Evolutionary conservation across 2,797 vertebrate genomes (phyloP), one percentile per base, ranked within the genome.

Genomic region (Catharus ustulatus): DNA sequence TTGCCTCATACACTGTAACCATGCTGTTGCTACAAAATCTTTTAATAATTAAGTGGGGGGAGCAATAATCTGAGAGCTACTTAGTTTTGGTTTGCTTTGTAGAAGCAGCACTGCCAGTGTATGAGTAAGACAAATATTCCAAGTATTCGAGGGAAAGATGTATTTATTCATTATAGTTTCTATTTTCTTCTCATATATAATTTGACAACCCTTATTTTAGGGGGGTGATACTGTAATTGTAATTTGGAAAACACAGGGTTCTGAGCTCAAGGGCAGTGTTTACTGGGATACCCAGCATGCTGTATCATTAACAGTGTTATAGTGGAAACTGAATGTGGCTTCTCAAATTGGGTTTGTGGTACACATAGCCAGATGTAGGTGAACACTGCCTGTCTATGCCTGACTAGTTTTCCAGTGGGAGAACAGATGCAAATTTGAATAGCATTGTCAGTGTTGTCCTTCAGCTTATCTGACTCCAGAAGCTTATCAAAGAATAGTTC

Each of bases 141-240:
- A 45, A 79, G 67, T 23, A 90, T 79, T 88, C 29, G 52, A 67
- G 59, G 55, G 36, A 15, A 72, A 68, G 58, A 75, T n/a, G 18
- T 61, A 88, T 96, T 96, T 94, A 86, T 90, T 94, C 90, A 57
- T 91, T 89, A 76, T 21, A 79, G 77, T 84, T 96, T 91, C 91
- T 88, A 84, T 94, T 96, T 96, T 84, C 83, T 94, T 83, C 87
- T 90, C 42, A 2, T 80, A 48, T 85, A 63, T 93, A 94, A 94
- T 95, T 94, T 94, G 94, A 91, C 95, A 96, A 81, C 85, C 90
- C 74, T 87, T 94, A 89, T 90, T 96, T 96, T 90, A 78, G 77
- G 88, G 62, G 40, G 94, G 40, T 0, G 5, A 89, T 93, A 81
- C 93, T 91, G 26, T 88, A 93, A 88, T 91, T 90, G 74, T 93